These are phyloP conservation scores for Agraylea sexmaculata DNA, from an alignment of 1,140 invertebrate species.

Conservation along the genomic window DNA sequence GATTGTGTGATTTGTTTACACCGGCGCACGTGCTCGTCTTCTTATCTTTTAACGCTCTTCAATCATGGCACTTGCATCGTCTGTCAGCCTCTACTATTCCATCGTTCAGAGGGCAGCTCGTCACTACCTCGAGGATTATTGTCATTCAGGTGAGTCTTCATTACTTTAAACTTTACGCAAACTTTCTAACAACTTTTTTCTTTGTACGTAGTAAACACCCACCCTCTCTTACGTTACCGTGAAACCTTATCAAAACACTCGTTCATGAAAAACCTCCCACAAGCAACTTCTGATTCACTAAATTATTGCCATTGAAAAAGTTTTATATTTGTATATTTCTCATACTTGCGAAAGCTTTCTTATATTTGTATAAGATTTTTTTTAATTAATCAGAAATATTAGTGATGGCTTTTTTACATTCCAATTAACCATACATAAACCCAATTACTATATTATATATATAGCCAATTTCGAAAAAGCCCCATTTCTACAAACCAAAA, in stretches of 20 bases:
- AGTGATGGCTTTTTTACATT: too few species aligned
- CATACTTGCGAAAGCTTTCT: too few species aligned
- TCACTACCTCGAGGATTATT: constrained; percentile 40
- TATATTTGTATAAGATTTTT: too few species aligned
- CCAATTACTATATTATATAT: too few species aligned
- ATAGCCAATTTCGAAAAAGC: too few species aligned
- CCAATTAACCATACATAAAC: too few species aligned
- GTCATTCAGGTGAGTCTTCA: constrained; percentile 34
- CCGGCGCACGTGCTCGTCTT: not conserved
- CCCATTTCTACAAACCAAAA: too few species aligned
- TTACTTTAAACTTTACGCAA: not conserved
- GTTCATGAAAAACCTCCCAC: not conserved
- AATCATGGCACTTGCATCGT: constrained; percentile 40
- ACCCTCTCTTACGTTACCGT: constrained; percentile 3
- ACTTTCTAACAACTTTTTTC: not conserved
- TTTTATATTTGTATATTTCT: too few species aligned
- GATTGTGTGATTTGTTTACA: not conserved
- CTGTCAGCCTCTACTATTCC: constrained; percentile 41
- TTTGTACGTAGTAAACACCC: constrained; percentile 4
- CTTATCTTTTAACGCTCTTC: constrained; percentile 3
- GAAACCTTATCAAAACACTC: not conserved
- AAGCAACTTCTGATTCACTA: not conserved
- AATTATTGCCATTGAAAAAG: too few species aligned
- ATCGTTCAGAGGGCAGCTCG: constrained; percentile 40
- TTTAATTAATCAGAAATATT: too few species aligned